Conservation (phyloP, 1,140 invertebrate genomes). For the Calliopsis andreniformis region DNA sequence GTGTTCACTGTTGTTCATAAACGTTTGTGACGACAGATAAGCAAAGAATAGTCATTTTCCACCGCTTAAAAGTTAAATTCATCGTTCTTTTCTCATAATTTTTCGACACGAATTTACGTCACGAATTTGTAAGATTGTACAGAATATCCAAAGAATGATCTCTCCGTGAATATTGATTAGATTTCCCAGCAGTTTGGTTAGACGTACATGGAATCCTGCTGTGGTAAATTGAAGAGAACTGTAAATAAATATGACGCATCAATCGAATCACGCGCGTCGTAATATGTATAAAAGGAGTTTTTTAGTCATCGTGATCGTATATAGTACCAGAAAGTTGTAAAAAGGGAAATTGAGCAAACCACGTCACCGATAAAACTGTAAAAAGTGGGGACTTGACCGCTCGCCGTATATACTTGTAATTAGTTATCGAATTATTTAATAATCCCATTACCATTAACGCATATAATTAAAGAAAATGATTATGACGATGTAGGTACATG, state of each 20-base stretch:
- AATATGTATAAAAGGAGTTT: conserved; percentile 52
- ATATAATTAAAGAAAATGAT: conserved; percentile 66
- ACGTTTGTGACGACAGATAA: conserved; percentile 60
- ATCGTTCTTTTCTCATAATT: background rate
- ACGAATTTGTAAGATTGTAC: conserved; percentile 58
- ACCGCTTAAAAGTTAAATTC: conserved; percentile 23
- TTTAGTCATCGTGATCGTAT: conserved; percentile 46
- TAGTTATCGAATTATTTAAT: conserved; percentile 74
- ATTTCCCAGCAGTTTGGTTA: conserved; percentile 38
- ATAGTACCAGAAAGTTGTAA: conserved; percentile 26
- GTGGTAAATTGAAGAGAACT: conserved; percentile 28
- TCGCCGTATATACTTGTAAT: conserved; percentile 63
- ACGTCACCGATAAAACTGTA: conserved; percentile 48
- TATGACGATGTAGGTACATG: conserved; percentile 76
- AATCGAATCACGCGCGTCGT: conserved; percentile 18
- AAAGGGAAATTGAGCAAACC: conserved; percentile 33
- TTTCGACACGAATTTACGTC: conserved; percentile 53
- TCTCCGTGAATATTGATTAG: conserved; percentile 58
- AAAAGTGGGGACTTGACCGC: conserved; percentile 56
- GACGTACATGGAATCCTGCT: background rate
- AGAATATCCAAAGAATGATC: conserved; percentile 65
- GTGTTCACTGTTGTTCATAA: conserved; percentile 72
- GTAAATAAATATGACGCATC: conserved; percentile 52
- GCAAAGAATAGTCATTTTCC: conserved; percentile 61
- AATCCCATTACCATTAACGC: conserved; percentile 72